Base-by-base conservation (phyloP, 2,797 vertebrate genomes). In the Clarias laeviceps region DNA sequence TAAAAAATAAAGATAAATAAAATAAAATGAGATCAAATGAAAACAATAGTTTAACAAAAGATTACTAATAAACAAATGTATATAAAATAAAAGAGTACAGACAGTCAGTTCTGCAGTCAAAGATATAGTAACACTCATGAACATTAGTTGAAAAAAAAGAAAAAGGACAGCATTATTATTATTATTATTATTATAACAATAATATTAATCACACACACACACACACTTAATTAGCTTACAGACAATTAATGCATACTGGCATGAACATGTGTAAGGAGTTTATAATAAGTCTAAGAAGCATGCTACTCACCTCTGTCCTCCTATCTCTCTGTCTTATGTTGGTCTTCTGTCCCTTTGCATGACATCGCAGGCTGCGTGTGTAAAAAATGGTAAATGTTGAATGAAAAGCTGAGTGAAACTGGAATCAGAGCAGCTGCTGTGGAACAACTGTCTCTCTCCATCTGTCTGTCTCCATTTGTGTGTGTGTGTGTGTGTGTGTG, bases 371-470 rank as follows among this genome's bases (percentile, higher is more conserved):
- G 37, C 77, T 64, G 37, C 64, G 59, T 45, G 64, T 62, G 0
- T 7, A 18, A n/a, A 79, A 79, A 45, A 45, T 45, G 11, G 45
- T 45, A 45, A 45, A 78, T 78, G 76, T 78, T 78, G 59, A 62
- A 34, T 64, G 59, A 61, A 80, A 80, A 80, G 59, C 34, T 64
- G 59, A 64, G 56, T 61, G 74, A 24, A 59, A 34, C 56, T 15
- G 32, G 56, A 78, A 34, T 61, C 76, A 37, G 74, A 14, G 59
- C 78, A 80, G 59, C 78, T 80, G 78, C 78, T 80, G 24, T 80
- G 61, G 37, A 80, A n/a, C 78, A 80, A 80, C 61, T 80, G 78
- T 80, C 34, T 80, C 57, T 79, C 59, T 64, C 61, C 77, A 80
- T 64, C 77, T 64, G 77, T 77, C 56, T 59, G 9, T 64, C 77